Conservation (phyloP, 2,888 invertebrate species). For the Ectemnius lituratus region DNA sequence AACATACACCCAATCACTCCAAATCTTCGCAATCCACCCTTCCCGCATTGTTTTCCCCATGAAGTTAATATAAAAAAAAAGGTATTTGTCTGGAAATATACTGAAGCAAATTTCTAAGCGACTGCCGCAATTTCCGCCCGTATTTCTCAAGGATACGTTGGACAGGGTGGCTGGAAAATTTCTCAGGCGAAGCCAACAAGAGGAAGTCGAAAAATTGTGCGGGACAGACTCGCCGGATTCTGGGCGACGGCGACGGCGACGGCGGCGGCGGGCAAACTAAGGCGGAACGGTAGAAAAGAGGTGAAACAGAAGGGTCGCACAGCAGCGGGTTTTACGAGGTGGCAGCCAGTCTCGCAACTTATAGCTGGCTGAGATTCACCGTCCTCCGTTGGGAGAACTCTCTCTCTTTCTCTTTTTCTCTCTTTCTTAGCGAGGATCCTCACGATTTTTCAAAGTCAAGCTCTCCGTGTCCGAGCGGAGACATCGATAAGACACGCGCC, state of each 20-base stretch:
- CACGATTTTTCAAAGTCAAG: slow-evolving; percentile 24
- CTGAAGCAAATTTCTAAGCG: too few relatives aligned
- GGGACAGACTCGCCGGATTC: not conserved
- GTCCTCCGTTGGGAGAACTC: not conserved
- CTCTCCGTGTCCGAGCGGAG: slow-evolving; percentile 15
- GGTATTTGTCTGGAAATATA: too few relatives aligned
- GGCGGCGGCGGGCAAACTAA: not conserved
- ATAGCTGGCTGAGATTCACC: not conserved
- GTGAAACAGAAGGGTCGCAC: not conserved
- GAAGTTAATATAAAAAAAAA: too few relatives aligned
- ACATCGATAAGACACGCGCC: slow-evolving; percentile 23
- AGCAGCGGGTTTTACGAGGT: slow-evolving; percentile 6
- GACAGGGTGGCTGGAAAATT: too few relatives aligned
- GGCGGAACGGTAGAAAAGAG: not conserved
- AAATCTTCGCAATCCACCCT: too few relatives aligned
- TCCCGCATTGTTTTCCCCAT: too few relatives aligned
- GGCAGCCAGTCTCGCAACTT: not conserved
- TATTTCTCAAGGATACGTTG: too few relatives aligned
- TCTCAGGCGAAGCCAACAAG: not conserved
- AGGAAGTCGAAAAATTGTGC: not conserved
- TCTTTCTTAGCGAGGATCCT: not conserved
- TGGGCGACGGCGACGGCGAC: not conserved
- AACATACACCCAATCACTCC: too few relatives aligned
- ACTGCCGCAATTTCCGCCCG: too few relatives aligned
- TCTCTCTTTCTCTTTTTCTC: not conserved